A percentile compares a stretch with the other conserved stretches of the same genome.
Conservation (phyloP, 2,113 vertebrate species). For the Apistogramma diplotaenia region DNA sequence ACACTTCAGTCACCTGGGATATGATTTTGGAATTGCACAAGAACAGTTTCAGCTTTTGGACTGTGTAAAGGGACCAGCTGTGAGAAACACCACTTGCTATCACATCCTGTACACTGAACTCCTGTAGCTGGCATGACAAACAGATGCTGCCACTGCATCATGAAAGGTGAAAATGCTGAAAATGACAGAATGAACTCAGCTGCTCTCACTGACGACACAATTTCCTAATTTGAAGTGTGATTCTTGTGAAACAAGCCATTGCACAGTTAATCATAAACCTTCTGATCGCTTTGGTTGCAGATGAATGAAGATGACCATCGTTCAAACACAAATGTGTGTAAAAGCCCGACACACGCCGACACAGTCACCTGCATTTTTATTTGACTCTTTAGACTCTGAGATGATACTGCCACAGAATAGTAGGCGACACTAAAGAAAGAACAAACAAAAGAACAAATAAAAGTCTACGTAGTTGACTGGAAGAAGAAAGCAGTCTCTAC, state of each 20-base stretch:
- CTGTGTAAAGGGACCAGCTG: slow-evolving; percentile 23
- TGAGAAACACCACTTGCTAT: slow-evolving; percentile 30
- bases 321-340: too few relatives aligned
- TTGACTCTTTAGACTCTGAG: neutral
- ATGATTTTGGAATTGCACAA: slow-evolving; percentile 13
- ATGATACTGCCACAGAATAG: neutral
- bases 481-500: neutral
- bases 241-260: neutral
- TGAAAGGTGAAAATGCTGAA: neutral
- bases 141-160: slow-evolving; percentile 8
- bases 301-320: neutral
- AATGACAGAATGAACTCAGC: neutral
- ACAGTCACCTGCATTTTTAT: neutral
- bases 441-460: too few relatives aligned
- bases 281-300: too few relatives aligned
- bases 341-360: too few relatives aligned
- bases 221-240: neutral
- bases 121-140: slow-evolving; percentile 4
- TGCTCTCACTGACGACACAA: neutral
- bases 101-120: slow-evolving; percentile 11
- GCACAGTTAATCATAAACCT: too few relatives aligned
- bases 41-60: slow-evolving; percentile 17
- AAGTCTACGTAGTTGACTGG: neutral
- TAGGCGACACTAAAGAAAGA: neutral
- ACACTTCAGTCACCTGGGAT: slow-evolving; percentile 3